phyloP scores from a whole-genome alignment of 1,140 invertebrate species.

The Diachasmimorpha longicaudata region DNA sequence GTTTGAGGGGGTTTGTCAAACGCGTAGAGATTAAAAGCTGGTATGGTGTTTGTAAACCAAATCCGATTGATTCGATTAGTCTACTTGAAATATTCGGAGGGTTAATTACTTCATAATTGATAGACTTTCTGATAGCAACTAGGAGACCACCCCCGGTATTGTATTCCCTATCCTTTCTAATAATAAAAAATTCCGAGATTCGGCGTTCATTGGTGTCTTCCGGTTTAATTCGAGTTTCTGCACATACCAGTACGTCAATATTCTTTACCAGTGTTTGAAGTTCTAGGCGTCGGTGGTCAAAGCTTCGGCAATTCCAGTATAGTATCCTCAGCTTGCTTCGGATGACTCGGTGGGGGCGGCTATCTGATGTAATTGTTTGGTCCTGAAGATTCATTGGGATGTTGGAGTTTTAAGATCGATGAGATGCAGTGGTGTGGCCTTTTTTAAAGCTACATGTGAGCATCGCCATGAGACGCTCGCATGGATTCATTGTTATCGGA shows the following conservation, averaged over 20 bases:
- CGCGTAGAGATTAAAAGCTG: no score
- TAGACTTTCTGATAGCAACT: background rate
- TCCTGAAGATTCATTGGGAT: no score
- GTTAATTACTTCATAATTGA: background rate
- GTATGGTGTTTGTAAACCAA: no score
- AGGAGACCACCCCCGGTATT: background rate
- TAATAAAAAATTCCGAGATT: background rate
- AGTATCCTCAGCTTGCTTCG: background rate
- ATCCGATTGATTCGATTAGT: no score
- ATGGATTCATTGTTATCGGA: no score
- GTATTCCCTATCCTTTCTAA: background rate
- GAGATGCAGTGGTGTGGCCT: no score
- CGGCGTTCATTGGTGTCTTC: background rate
- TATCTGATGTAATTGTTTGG: no score
- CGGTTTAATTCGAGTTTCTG: background rate
- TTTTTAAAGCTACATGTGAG: no score
- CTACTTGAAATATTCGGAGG: background rate
- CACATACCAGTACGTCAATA: background rate
- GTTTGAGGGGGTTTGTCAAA: no score
- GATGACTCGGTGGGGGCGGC: no score
- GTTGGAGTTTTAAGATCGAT: no score
- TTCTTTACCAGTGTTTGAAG: background rate
- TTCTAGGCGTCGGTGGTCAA: background rate
- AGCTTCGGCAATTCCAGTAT: background rate
- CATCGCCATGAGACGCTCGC: no score